Base-by-base conservation (phyloP, 2,113 vertebrate genomes). In the Crypturellus undulatus region DNA sequence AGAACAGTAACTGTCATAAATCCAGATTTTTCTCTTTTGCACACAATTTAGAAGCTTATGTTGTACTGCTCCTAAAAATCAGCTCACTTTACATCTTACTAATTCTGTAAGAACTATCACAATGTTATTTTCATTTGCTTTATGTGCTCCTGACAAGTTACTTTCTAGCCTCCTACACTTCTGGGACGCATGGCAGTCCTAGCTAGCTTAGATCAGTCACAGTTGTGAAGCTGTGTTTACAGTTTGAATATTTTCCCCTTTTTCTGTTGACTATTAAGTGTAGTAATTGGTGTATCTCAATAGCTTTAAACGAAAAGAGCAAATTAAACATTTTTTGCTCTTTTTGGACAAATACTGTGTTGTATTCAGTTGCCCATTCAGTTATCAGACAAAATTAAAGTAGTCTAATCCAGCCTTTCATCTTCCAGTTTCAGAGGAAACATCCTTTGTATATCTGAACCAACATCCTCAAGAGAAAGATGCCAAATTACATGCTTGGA, bases 151-250 rank as follows among this genome's bases (percentile, higher is more conserved):
- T 84, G 45, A 87, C 34, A 92, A 90, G 76, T 65, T 13, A 6
- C 69, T 69, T 85, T 59, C 43, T 70, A 73, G 43, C 90, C 87
- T 90, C 76, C 90, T 91, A 79, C 82, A 70, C 60, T 83, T 70
- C 63, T 63, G 73, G 71, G 84, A 56, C 25, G 1, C 56, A 62
- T 13, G 58, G 56, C 20, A 78, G 67, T 69, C 64, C 49, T 42
- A 67, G 79, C 64, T 62, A 90, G 68, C 51, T 68, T 4, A 95
- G 83, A 80, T 84, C 80, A 68, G 36, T 67, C 45, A 83, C 49
- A 83, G 4, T 92, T 38, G 45, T 30, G 62, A 91, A 87, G 78
- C 71, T 82, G 2, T 63, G 49, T 71, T 93, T 93, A 87, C 65
- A 65, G 49, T 78, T 68, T 68, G 8, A 72, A 45, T 62, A 18